Evolutionary conservation across 2,797 vertebrate species (phyloP).

Genomic region (Fistularia commersonii): DNA sequence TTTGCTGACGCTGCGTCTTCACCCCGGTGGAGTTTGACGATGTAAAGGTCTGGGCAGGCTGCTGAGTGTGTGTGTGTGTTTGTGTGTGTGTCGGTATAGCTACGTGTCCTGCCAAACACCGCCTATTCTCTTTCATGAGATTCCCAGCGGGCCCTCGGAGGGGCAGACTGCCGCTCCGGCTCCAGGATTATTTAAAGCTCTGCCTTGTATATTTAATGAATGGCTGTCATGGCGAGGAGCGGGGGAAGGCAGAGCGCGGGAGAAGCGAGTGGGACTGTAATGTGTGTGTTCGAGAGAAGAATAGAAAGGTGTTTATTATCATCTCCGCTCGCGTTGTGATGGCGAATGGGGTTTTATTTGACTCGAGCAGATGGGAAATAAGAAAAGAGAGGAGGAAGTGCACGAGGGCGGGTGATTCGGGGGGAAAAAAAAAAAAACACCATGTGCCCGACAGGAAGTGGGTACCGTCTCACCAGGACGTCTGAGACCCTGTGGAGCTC

Average conservation of each 20-base stretch:
- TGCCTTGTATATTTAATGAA: constrained; percentile 75
- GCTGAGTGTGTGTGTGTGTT: constrained; percentile 10
- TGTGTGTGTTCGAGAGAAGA: constrained; percentile 62
- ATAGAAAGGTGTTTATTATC: constrained; percentile 56
- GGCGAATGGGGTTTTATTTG: constrained; percentile 39
- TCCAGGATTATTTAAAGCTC: constrained; percentile 70
- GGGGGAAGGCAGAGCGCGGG: constrained; percentile 26
- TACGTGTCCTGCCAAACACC: constrained; percentile 34
- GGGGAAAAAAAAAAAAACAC: too few relatives aligned
- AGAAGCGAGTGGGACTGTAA: constrained; percentile 40
- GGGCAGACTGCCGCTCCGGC: constrained; percentile 48
- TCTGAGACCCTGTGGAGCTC: too few relatives aligned
- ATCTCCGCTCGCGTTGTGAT: constrained; percentile 39
- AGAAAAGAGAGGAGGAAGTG: constrained; percentile 16
- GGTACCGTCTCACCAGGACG: too few relatives aligned
- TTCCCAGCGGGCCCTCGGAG: constrained; percentile 40
- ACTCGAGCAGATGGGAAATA: constrained; percentile 45
- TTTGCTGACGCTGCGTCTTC: constrained; percentile 49
- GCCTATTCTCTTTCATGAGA: constrained; percentile 51
- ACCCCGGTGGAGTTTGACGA: constrained; percentile 16
- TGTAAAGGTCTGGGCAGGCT: not conserved
- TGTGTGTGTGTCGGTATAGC: constrained; percentile 5
- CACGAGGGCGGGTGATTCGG: not conserved
- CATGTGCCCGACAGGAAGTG: too few relatives aligned
- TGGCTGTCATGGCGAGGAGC: constrained; percentile 52